Evolutionary conservation across 1,140 invertebrate genomes (phyloP), one percentile per base, ranked within the genome.

Genomic region (Leptonema lineaticorne): DNA sequence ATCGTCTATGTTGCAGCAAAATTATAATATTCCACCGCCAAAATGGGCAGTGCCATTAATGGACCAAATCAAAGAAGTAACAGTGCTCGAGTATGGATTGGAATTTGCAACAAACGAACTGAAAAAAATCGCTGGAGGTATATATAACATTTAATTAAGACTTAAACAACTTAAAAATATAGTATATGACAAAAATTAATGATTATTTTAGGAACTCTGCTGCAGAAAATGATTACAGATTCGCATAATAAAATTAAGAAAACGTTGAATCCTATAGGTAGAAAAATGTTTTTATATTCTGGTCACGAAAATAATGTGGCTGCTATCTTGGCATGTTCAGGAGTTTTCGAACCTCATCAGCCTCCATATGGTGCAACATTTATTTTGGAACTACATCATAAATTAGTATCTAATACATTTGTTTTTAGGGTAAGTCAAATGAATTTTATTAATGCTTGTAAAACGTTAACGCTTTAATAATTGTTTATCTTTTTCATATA

Each of bases 251-350:
- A 78, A 24, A 76, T 82, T 30, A 77, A 78, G 7, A 75, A 76
- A 1, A 72, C 74, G 9, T 56, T 76, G 24, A 57, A 68, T 5
- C 74, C 77, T 0, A 73, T 75, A 29, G 56, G 60, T 0, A 75
- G 78, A 0, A 88, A 87, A 69, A 71, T 89, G 33, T 81, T 81
- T 48, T 67, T 88, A 29, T 88, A 85, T 74, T 86, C 86, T 2
- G 86, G 81, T 7, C 90, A 92, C 75, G 91, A 92, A 75, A 87
- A 87, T 50, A 90, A 88, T 26, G 79, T 92, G 2, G 84, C 86
- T 0, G 84, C 85, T 14, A 70, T 92, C 7, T 79, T 92, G 69
- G 78, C 83, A 11, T 84, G 85, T 0, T 75, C 91, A 14, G 82
- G 83, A 6, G 82, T 89, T 0, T 92, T 85, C 74, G 78, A 88